Base-by-base conservation (phyloP, 2,113 vertebrate genomes). In the Caracal caracal region DNA sequence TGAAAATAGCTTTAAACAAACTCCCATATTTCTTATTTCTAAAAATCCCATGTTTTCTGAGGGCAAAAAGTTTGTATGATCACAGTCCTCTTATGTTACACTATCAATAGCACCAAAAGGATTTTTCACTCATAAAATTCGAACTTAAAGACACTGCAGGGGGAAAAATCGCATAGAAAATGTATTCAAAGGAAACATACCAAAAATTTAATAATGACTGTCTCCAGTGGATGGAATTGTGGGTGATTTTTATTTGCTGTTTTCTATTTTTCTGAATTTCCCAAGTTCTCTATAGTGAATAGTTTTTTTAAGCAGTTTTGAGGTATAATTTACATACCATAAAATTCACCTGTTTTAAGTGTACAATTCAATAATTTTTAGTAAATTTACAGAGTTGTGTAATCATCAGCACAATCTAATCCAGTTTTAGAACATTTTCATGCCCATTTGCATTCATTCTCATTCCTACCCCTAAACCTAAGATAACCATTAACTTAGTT, bases 41-140 rank as follows among this genome's bases (percentile, higher is more conserved):
- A 56, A 78, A 53, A 56, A 68, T n/a, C 20, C 16, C 53, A 73
- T 20, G 15, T 81, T 75, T 43, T 86, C 9, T 30, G 66, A 93
- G 47, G 33, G 19, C 26, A 82, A 28, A 75, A 80, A 56, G n/a
- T 80, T 35, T 73, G 56, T 26, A 20, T 51, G 15, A 40, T 76
- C 16, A 88, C 13, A 51, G 65, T 63, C 10, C 17, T 40, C 51
- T 78, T 22, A 8, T 33, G 5, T 33, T 76, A 56, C 13, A 47
- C n/a, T 49, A 17, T 22, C 37, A 73, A 28, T 13, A 65, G 35
- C 53, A 90, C 26, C 59, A 61, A 90, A 90, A 37, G 17, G 28
- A 24, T 47, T 78, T 95, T 82, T 73, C 35, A 90, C 26, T 92
- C 75, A 82, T 20, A 78, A 89, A 86, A 85, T 56, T 90, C 49